These are phyloP conservation scores for Mus spicilegus DNA, from an alignment of 2,113 vertebrate species.

Conservation along the genomic window DNA sequence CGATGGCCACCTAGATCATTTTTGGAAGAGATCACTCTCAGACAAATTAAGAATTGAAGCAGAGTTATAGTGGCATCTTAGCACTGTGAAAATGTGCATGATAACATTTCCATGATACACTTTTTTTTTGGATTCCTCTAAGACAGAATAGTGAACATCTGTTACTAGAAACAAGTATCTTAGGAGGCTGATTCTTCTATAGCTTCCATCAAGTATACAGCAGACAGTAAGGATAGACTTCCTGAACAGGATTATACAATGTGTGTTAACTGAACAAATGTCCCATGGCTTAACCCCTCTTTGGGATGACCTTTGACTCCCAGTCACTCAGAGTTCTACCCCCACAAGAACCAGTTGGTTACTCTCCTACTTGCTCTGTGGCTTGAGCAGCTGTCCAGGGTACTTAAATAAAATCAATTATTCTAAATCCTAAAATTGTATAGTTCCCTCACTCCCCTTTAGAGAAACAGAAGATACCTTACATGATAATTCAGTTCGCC, in stretches of 20 bases:
- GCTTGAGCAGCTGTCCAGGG: conserved; percentile 83
- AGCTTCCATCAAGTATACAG: conserved; percentile 32
- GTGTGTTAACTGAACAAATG: conserved; percentile 35
- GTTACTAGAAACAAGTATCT: conserved; percentile 54
- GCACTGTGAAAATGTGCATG: not conserved
- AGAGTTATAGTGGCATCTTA: conserved; percentile 37
- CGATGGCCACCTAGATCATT: conserved; percentile 23
- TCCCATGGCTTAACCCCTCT: conserved; percentile 2
- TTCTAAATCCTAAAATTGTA: conserved; percentile 58
- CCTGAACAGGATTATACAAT: conserved; percentile 38
- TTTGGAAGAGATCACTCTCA: conserved; percentile 58
- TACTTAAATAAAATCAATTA: conserved; percentile 80
- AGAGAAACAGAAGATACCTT: conserved; percentile 39
- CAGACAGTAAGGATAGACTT: not conserved
- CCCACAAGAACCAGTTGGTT: conserved; percentile 31
- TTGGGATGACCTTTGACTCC: conserved; percentile 40
- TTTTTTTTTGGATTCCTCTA: not conserved
- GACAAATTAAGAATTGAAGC: conserved; percentile 55
- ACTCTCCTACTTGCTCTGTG: not conserved
- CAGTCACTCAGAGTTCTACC: conserved; percentile 50
- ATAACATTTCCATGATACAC: conserved; percentile 36
- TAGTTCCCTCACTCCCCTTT: conserved; percentile 23
- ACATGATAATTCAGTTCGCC: not conserved
- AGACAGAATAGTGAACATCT: conserved; percentile 53
- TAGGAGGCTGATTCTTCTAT: conserved; percentile 18